These are phyloP conservation scores for Pterostichus niger DNA, from an alignment of 2,888 invertebrate species.

Conservation along the genomic window DNA sequence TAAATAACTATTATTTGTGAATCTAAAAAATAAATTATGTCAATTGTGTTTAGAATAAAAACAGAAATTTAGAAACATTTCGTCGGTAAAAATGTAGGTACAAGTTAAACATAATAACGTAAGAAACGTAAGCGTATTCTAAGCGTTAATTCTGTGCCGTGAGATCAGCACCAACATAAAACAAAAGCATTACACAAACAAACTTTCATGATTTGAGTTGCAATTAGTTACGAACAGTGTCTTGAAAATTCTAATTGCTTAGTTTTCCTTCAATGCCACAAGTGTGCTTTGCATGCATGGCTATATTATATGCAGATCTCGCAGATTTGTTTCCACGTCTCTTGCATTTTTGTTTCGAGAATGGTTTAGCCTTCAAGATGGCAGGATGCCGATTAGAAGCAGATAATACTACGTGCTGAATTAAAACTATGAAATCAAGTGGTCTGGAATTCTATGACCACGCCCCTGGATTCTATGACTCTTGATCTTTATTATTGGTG, in stretches of 20 bases:
- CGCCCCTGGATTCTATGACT: too few relatives aligned
- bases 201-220: conserved; percentile 32
- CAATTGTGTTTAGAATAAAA: too few relatives aligned
- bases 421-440: too few relatives aligned
- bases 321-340: background rate
- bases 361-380: conserved; percentile 1
- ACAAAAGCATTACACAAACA: conserved; percentile 40
- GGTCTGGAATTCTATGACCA: too few relatives aligned
- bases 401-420: background rate
- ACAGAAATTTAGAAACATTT: too few relatives aligned
- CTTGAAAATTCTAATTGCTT: conserved; percentile 13
- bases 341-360: background rate
- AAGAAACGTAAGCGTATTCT: too few relatives aligned
- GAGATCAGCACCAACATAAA: background rate
- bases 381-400: conserved; percentile 3
- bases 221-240: conserved; percentile 18
- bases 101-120: too few relatives aligned
- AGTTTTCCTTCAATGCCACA: conserved; percentile 16
- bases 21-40: too few relatives aligned
- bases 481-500: too few relatives aligned
- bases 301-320: background rate
- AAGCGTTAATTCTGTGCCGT: conserved; percentile 7
- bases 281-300: background rate
- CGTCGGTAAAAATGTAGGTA: too few relatives aligned
- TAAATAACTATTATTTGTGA: too few relatives aligned